Evolutionary conservation across 2,888 invertebrate genomes (phyloP), one percentile per base, ranked within the genome.

Genomic region (Poecilus cupreus): DNA sequence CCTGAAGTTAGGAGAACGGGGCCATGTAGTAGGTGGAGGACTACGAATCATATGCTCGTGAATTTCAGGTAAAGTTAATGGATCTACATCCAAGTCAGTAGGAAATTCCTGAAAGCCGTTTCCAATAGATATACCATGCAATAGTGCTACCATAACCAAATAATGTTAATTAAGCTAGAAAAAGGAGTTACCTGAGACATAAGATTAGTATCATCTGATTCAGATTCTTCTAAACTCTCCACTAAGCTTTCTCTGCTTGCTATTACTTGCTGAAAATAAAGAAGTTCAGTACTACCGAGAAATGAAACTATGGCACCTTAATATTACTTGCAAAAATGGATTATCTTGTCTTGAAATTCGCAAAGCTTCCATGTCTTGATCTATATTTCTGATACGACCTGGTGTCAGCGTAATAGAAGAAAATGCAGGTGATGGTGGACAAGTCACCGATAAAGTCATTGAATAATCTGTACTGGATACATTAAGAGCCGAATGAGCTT

Each of bases 311-410:
- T 6, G 8, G 8, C 8, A 32, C 4, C 32, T 22, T 81, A 75
- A 78, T 68, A 39, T 80, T 87, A 94, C 95, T 92, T 95, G 94
- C 82, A 96, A 90, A 87, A 95, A 96, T 1, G 96, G 96, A 89
- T 96, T 96, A 88, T 96, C 96, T 89, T 96, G 95, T 82, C 96
- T 91, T 6, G 96, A 96, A 60, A 95, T 91, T 85, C 95, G 91
- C 54, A 96, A 90, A 22, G 95, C 94, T 88, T 96, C 95, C 95
- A 96, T 96, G 87, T 96, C 96, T 89, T 95, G 94, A 86, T 95
- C 95, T 86, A 95, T 94, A 89, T 95, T 94, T 84, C 95, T 91
- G 83, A 94, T 93, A 83, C 94, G 90, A 18, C 95, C 95, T 72
- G 95, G 95, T 84, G 94, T 94, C 84, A 94, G 88, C 51, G 94